phyloP scores from a whole-genome alignment of 1,140 invertebrate species.

The Pseudomyrmex concolor region DNA sequence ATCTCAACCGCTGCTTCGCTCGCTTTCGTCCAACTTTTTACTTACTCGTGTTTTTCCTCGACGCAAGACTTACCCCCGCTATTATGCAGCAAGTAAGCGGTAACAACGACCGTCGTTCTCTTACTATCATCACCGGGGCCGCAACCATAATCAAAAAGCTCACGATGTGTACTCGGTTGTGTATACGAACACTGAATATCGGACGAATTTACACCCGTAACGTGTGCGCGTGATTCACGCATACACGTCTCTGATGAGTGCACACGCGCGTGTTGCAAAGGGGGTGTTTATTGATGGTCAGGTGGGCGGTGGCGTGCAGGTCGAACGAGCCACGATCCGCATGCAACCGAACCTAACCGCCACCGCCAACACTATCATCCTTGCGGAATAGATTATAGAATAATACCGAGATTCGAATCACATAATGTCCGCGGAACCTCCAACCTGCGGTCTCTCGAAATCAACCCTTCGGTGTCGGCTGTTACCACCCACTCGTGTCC shows the following conservation, averaged over 20 bases:
- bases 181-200: conserved; percentile 26
- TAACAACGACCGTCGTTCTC: conserved; percentile 60
- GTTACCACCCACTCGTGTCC: not conserved
- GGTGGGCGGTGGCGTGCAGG: conserved; percentile 72
- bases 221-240: conserved; percentile 15
- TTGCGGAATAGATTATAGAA: conserved; percentile 76
- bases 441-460: conserved; percentile 54
- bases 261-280: conserved; percentile 33
- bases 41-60: not conserved
- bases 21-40: not conserved
- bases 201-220: conserved; percentile 16
- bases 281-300: conserved; percentile 62
- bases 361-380: conserved; percentile 74
- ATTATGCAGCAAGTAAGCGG: conserved; percentile 74
- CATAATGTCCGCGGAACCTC: conserved; percentile 69
- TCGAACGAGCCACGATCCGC: conserved; percentile 68
- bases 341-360: conserved; percentile 75
- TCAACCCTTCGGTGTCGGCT: conserved; percentile 27
- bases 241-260: not conserved
- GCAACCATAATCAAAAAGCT: conserved; percentile 58
- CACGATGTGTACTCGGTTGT: conserved; percentile 18
- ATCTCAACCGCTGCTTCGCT: conserved; percentile 43
- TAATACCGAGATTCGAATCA: conserved; percentile 74
- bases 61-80: conserved; percentile 53
- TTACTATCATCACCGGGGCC: not conserved